These are phyloP conservation scores for Coregonus clupeaformis DNA, from an alignment of 2,113 vertebrate species.

Conservation along the genomic window DNA sequence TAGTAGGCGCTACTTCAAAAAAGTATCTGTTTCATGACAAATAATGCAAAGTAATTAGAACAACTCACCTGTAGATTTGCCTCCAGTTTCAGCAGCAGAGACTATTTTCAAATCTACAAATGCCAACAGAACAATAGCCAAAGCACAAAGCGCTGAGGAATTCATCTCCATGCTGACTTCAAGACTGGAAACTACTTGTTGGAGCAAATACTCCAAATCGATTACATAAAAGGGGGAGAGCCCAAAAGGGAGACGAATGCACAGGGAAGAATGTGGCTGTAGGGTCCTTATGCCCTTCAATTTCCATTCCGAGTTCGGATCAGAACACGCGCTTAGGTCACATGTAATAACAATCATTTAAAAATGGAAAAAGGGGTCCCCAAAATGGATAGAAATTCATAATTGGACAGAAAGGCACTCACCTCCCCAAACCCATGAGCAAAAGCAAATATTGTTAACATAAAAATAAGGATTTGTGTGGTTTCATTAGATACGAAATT, in stretches of 20 bases:
- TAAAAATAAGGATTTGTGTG: too few relatives aligned
- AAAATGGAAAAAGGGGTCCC: too few relatives aligned
- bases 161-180: conserved; percentile 43
- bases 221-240: conserved; percentile 14
- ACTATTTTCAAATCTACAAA: conserved; percentile 23
- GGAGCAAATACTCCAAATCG: conserved; percentile 26
- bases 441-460: too few relatives aligned
- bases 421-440: too few relatives aligned
- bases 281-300: conserved; percentile 52
- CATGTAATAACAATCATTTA: too few relatives aligned
- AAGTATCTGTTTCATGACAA: too few relatives aligned
- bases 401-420: too few relatives aligned
- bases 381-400: too few relatives aligned
- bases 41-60: background rate
- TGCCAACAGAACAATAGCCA: conserved; percentile 37
- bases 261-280: background rate
- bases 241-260: background rate
- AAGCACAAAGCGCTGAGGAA: conserved; percentile 29
- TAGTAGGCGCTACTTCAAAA: background rate
- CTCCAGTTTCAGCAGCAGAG: background rate
- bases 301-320: background rate
- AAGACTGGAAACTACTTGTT: conserved; percentile 25
- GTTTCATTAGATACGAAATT: too few relatives aligned
- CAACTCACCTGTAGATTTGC: conserved; percentile 10
- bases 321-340: too few relatives aligned